Evolutionary conservation across 2,113 vertebrate species (phyloP), one percentile per base, ranked within the genome.

Genomic region (Platichthys flesus): DNA sequence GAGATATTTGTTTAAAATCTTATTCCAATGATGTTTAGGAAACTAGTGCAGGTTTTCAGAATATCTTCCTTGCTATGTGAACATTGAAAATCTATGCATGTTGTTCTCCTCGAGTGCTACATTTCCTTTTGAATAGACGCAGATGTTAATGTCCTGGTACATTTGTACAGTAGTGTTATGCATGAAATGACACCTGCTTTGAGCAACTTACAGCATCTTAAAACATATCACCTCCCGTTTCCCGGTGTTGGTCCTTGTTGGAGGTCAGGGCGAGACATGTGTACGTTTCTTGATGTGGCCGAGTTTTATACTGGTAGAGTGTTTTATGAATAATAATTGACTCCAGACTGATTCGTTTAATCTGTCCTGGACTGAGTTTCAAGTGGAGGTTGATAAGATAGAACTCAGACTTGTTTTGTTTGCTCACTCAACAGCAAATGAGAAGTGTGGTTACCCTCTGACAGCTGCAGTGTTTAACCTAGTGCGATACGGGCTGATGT

Each of bases 51-150:
- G 76, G 63, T 85, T 81, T 85, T 88, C 45, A 76, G 71, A 79
- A 67, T 73, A 54, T 83, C 81, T 84, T 90, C 83, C 86, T 59
- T 89, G 86, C 76, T 86, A 87, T 91, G 88, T 92, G 82, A 89
- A 85, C 81, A 82, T 71, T 70, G 63, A 84, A 82, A 91, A 94
- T 91, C 93, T 94, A 94, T 94, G 93, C 94, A 95, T 95, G 94
- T 90, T 83, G 80, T 87, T 81, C 83, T 85, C 85, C 76, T 86
- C 57, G 84, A 88, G 67, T 87, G 84, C 84, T 89, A 63, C 58
- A 42, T 78, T 87, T 67, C 67, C 84, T 81, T 51, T 84, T 79
- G 66, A 85, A 80, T 67, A 61, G 73, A 78, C 69, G 64, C 82
- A 78, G 80, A 90, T 79, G 80, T 88, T 76, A 69, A 79, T 72